A percentile compares a stretch with the other conserved stretches of the same genome.
Conservation (phyloP, 37 sponge, comb jelly and placozoan genomes). For the Bolinopsis microptera region DNA sequence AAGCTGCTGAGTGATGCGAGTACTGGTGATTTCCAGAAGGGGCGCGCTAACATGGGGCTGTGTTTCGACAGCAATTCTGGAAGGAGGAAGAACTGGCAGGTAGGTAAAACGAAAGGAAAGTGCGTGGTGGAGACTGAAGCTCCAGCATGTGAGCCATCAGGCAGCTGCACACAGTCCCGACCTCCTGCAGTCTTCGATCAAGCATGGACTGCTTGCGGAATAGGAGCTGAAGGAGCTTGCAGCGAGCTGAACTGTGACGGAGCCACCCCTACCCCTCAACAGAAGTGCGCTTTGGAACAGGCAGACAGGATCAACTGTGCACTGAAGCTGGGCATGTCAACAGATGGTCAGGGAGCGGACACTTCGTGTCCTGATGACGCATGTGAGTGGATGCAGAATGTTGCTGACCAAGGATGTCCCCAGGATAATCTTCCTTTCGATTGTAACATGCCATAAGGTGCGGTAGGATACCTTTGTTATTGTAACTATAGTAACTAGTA, state of each 20-base stretch:
- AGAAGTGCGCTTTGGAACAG: conserved; percentile 6
- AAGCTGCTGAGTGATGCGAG: neutral
- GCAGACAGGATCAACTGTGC: neutral
- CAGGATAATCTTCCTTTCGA: conserved; percentile 31
- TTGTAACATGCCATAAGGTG: too few relatives aligned
- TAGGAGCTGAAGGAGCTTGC: neutral
- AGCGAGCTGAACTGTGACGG: neutral
- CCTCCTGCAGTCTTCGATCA: neutral
- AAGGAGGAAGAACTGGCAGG: neutral
- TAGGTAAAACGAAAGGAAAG: neutral
- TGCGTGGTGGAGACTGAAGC: neutral
- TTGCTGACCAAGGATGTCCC: neutral
- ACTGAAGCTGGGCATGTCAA: neutral
- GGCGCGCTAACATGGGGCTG: neutral
- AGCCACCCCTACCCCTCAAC: neutral
- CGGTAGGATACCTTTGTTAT: too few relatives aligned
- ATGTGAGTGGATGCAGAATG: conserved; percentile 15
- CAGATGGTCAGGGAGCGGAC: neutral
- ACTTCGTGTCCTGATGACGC: neutral
- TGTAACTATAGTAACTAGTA: too few relatives aligned
- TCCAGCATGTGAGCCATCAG: neutral
- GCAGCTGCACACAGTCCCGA: neutral
- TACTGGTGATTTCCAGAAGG: neutral
- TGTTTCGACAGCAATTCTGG: neutral
- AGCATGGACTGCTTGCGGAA: neutral